Percentiles rank a stretch among this genome's conserved stretches.
These are phyloP conservation scores for Adrianichthys oophorus DNA, from an alignment of 2,797 vertebrate species.

Conservation along the genomic window DNA sequence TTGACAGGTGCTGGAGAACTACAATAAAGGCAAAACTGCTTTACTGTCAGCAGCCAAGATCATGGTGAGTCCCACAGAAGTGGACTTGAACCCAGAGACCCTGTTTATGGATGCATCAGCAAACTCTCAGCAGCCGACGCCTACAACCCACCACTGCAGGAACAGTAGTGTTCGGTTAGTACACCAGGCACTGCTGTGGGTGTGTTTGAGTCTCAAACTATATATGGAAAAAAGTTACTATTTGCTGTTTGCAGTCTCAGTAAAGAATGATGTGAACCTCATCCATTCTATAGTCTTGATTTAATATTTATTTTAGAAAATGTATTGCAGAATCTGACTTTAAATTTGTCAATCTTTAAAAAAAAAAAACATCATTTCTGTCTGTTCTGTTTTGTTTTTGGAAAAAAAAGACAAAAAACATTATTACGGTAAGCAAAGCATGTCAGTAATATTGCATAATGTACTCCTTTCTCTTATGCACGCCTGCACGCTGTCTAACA, in stretches of 20 bases:
- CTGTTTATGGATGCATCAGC: slow-evolving; percentile 87
- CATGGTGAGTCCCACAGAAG: slow-evolving; percentile 99
- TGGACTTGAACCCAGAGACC: slow-evolving; percentile 94
- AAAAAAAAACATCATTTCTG: slow-evolving; percentile 67
- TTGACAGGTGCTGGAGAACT: slow-evolving; percentile 94
- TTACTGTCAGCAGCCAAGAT: slow-evolving; percentile 97
- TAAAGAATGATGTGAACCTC: slow-evolving; percentile 8
- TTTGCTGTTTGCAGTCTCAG: slow-evolving; percentile 20
- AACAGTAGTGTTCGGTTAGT: slow-evolving; percentile 95
- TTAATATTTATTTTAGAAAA: slow-evolving; percentile 32
- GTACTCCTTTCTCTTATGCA: slow-evolving; percentile 70
- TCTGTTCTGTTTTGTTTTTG: slow-evolving; percentile 58
- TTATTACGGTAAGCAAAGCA: slow-evolving; percentile 75
- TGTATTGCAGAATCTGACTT: slow-evolving; percentile 62
- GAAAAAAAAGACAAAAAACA: slow-evolving; percentile 69
- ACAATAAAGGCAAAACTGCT: slow-evolving; percentile 98
- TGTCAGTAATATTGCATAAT: slow-evolving; percentile 65
- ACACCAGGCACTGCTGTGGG: slow-evolving; percentile 32
- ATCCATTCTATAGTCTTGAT: slow-evolving; percentile 20
- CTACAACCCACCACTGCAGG: slow-evolving; percentile 81
- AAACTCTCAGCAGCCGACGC: slow-evolving; percentile 79
- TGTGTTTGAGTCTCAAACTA: slow-evolving; percentile 33
- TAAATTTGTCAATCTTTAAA: slow-evolving; percentile 48
- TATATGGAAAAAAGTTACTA: slow-evolving; percentile 6
- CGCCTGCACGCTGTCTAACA: slow-evolving; percentile 74